Conservation (phyloP, 2,888 invertebrate species). For the Tholera decimalis region DNA sequence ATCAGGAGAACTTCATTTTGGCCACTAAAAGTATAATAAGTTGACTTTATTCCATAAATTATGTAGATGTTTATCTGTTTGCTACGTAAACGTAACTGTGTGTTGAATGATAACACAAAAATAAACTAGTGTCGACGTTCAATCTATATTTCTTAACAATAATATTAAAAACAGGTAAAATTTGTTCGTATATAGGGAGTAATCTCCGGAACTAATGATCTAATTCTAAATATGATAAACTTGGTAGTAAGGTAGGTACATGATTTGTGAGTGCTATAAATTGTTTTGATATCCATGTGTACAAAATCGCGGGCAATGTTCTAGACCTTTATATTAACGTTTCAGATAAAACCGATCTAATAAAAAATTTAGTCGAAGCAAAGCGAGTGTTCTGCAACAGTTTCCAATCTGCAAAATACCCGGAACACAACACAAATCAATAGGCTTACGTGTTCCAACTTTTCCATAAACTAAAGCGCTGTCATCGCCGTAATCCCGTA, state of each 20-base stretch:
- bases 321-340: too few relatives aligned
- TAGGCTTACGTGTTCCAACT: slow-evolving; percentile 45
- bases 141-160: slow-evolving; percentile 33
- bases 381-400: neutral
- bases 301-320: too few relatives aligned
- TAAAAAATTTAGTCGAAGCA: neutral
- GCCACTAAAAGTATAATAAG: slow-evolving; percentile 55
- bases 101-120: slow-evolving; percentile 36
- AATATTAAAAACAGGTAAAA: too few relatives aligned
- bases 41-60: slow-evolving; percentile 65
- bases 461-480: slow-evolving; percentile 55
- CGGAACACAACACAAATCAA: slow-evolving; percentile 50
- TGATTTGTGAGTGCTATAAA: too few relatives aligned
- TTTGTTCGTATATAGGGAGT: too few relatives aligned
- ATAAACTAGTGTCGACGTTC: slow-evolving; percentile 20
- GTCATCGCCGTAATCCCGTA: slow-evolving; percentile 65
- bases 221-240: too few relatives aligned
- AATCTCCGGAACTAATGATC: too few relatives aligned
- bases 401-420: slow-evolving; percentile 24
- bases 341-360: neutral
- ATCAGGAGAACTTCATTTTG: slow-evolving; percentile 48
- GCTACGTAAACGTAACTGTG: slow-evolving; percentile 34
- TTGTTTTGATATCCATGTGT: too few relatives aligned
- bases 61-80: slow-evolving; percentile 49
- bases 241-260: too few relatives aligned